A percentile compares a stretch with the other conserved stretches of the same genome.
These are phyloP conservation scores for Rhodophaea formosa DNA, from an alignment of 2,888 invertebrate species.

Conservation along the genomic window DNA sequence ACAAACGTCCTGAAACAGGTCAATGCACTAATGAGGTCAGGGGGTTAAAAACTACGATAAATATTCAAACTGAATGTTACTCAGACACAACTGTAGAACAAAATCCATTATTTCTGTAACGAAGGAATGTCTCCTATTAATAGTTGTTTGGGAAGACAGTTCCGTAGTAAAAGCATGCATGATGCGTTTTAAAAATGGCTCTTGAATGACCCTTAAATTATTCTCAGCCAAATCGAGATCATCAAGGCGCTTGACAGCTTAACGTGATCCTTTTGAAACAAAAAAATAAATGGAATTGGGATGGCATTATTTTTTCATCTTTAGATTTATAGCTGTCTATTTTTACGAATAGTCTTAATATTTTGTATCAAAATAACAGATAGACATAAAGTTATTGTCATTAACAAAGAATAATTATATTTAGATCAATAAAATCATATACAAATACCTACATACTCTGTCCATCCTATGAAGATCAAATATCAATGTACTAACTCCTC, in stretches of 20 bases:
- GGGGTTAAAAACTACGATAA: conserved; percentile 6
- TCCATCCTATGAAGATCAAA: too few species aligned
- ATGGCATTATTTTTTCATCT: background rate
- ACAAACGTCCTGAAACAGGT: background rate
- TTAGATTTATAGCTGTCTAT: background rate
- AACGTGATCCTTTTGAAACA: conserved; percentile 38
- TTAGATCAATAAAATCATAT: too few species aligned
- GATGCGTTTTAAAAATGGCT: conserved; percentile 36
- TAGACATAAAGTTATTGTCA: too few species aligned
- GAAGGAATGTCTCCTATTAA: conserved; percentile 41
- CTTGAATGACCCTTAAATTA: conserved; percentile 43
- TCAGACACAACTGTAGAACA: conserved; percentile 1
- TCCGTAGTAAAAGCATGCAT: conserved; percentile 38
- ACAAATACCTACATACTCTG: too few species aligned
- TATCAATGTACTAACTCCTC: too few species aligned
- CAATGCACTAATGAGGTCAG: conserved; percentile 15
- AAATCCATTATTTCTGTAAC: conserved; percentile 32
- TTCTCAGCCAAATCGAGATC: conserved; percentile 45
- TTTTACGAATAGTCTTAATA: background rate
- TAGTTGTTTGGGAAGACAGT: conserved; percentile 43
- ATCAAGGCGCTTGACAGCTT: conserved; percentile 44
- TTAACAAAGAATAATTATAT: too few species aligned
- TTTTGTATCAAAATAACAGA: too few species aligned
- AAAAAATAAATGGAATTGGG: conserved; percentile 21
- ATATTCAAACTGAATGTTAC: conserved; percentile 1